Conservation (phyloP, 2,888 invertebrate species). For the Habrosyne pyritoides region DNA sequence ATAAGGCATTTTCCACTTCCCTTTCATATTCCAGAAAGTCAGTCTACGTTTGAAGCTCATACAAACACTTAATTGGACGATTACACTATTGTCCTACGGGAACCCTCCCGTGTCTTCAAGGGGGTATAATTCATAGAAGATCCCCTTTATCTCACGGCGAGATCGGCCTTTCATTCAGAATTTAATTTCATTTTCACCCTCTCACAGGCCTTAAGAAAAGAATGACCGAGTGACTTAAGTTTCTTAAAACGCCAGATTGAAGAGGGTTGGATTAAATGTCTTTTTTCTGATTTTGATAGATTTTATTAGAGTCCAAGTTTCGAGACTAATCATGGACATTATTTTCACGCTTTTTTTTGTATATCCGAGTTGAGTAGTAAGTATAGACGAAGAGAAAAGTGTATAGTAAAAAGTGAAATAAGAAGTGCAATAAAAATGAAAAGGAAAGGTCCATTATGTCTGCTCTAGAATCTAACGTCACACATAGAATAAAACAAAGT, state of each 20-base stretch:
- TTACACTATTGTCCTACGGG: conserved; percentile 77
- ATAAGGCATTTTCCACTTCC: neutral
- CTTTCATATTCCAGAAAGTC: conserved; percentile 47
- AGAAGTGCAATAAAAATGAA: no score
- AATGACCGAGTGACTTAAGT: conserved; percentile 75
- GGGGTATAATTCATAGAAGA: conserved; percentile 75
- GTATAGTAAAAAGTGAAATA: no score
- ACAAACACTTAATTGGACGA: conserved; percentile 80
- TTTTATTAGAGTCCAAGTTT: conserved; percentile 22
- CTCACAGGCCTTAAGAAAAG: conserved; percentile 70
- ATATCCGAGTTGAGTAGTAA: neutral
- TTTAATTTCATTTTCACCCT: conserved; percentile 83
- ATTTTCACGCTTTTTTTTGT: neutral
- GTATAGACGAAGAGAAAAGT: neutral
- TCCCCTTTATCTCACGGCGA: conserved; percentile 72
- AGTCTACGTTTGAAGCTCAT: conserved; percentile 55
- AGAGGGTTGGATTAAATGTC: conserved; percentile 51
- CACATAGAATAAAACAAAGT: no score
- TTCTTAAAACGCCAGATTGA: conserved; percentile 58
- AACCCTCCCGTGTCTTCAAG: conserved; percentile 63
- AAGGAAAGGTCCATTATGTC: no score
- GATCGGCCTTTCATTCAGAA: conserved; percentile 79
- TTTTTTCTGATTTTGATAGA: conserved; percentile 49
- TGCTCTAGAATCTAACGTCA: no score
- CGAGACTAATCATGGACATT: conserved; percentile 1